Base-by-base conservation (phyloP, 2,888 invertebrate species). In the Strigamia crassipes region DNA sequence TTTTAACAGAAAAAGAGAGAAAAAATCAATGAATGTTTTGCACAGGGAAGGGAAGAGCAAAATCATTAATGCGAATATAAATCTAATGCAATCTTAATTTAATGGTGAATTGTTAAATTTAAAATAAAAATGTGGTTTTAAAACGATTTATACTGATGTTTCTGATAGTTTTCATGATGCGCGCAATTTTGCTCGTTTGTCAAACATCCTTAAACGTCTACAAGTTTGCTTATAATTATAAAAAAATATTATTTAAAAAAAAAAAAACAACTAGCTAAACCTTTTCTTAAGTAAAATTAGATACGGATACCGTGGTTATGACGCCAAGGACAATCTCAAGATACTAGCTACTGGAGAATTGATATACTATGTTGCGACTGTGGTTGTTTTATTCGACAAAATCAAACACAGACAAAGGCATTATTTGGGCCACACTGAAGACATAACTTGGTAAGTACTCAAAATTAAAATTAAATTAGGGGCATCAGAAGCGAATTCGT, bases 281-380 rank as follows among this genome's bases (percentile, higher is more conserved):
- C 18, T 77, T 78, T 41, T 21, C 78, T 38, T 38, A 34, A 38
- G 23, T 78, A 15, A 31, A 21, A 41, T 5, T 85, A 94, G 95
- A 8, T 97, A 96, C 86, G 97, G 97, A 0, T 98, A 97, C 89
- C 92, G 97, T 83, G 97, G 98, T 0, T 92, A 93, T 12, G 97
- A 97, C 88, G 92, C 95, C 6, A 91, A 94, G 13, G 92, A 93
- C 85, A 98, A 98, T 89, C 90, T 98, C 42, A 96, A 96, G 94
- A 94, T 95, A 34, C 89, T 98, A 81, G 96, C 96, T 0, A 96
- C 96, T 0, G 97, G 97, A 0, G 98, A 98, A 88, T 90, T 97
- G 10, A 90, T 96, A 61, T 97, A 96, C 88, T 95, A 93, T 87
- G 96, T 96, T n/a, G 96, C 96, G 0, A 94, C 96, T 0, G 94